Conservation (phyloP, 2,797 vertebrate genomes). For the Psittacula echo region DNA sequence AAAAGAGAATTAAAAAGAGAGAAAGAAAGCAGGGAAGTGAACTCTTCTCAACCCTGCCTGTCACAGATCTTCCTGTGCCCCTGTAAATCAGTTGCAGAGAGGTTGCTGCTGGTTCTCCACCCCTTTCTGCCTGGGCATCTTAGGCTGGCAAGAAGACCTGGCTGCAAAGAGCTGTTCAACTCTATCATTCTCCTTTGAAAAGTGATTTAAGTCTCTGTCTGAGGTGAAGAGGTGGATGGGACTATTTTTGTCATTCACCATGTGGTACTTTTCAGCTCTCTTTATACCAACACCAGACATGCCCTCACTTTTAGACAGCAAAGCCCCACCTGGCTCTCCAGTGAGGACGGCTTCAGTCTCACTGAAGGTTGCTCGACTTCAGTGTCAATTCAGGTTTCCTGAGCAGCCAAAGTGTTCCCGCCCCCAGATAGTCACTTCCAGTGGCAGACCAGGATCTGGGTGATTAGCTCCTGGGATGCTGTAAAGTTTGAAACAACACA, state of each 20-base stretch:
- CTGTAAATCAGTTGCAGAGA: constrained; percentile 61
- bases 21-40: constrained; percentile 55
- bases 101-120: background rate
- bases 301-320: accelerated
- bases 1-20: background rate
- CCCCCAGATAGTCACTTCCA: background rate
- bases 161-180: background rate
- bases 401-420: background rate
- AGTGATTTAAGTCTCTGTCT: background rate
- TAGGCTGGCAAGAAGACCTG: background rate
- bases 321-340: background rate
- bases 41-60: constrained; percentile 81
- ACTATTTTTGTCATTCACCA: background rate
- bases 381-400: background rate
- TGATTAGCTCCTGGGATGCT: background rate
- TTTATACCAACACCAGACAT: background rate
- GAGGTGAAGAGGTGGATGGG: background rate
- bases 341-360: background rate
- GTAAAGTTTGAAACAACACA: background rate
- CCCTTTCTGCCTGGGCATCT: background rate
- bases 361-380: background rate
- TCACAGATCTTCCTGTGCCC: constrained; percentile 74
- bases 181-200: background rate
- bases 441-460: background rate
- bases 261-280: background rate